phyloP scores from a whole-genome alignment of 2,113 vertebrate species.

The Cyanistes caeruleus region DNA sequence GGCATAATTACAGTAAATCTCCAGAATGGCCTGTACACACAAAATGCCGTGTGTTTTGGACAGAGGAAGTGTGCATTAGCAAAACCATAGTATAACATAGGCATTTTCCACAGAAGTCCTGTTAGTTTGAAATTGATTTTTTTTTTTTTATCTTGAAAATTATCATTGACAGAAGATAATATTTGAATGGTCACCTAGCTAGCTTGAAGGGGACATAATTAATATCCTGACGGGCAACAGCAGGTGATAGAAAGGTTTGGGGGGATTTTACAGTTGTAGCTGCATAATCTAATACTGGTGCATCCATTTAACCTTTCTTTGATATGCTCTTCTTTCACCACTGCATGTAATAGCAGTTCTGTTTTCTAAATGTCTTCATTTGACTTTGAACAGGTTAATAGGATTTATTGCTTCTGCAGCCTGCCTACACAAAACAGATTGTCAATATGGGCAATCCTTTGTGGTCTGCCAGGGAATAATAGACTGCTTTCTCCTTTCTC shows the following conservation, averaged over 20 bases:
- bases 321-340: neutral
- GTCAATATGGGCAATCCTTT: slow-evolving; percentile 39
- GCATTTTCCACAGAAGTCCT: slow-evolving; percentile 36
- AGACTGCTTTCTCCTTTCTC: slow-evolving; percentile 16
- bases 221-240: slow-evolving; percentile 2
- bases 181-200: slow-evolving; percentile 38
- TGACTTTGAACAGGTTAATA: slow-evolving; percentile 68
- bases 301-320: slow-evolving; percentile 16
- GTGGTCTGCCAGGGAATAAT: slow-evolving; percentile 40
- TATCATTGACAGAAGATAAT: slow-evolving; percentile 40
- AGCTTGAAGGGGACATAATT: neutral
- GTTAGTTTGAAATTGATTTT: slow-evolving; percentile 53
- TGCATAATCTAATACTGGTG: neutral
- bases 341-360: neutral
- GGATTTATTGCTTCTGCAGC: slow-evolving; percentile 41
- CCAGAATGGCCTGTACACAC: slow-evolving; percentile 55
- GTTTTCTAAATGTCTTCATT: slow-evolving; percentile 55
- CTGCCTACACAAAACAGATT: slow-evolving; percentile 36
- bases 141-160: slow-evolving; percentile 56
- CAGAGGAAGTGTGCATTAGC: neutral
- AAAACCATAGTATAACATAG: slow-evolving; percentile 28
- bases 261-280: neutral
- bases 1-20: slow-evolving; percentile 73
- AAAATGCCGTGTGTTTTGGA: slow-evolving; percentile 71
- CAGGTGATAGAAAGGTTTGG: neutral